A percentile compares a stretch with the other conserved stretches of the same genome.
Evolutionary conservation across 2,797 vertebrate species (phyloP).

Genomic region (Gallinago stenura): DNA sequence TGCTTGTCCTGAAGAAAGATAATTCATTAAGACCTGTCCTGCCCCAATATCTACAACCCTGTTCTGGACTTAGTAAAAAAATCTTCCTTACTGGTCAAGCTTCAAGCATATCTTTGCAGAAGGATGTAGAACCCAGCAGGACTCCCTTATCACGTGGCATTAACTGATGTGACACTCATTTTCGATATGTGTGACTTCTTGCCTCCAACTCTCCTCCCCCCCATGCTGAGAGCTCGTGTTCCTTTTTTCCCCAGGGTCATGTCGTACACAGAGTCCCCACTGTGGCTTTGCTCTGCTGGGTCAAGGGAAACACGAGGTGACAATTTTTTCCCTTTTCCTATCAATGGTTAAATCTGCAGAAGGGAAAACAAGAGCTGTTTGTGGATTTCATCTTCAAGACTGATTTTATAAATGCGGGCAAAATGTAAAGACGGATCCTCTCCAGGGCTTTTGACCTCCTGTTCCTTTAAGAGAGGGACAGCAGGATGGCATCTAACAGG

Average conservation of each 20-base stretch:
- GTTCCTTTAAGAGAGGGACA: constrained; percentile 35
- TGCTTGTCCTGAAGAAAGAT: background rate
- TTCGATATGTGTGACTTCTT: constrained; percentile 66
- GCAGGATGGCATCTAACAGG: background rate
- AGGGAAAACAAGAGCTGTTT: constrained; percentile 3
- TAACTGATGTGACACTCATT: constrained; percentile 7
- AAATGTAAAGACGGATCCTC: background rate
- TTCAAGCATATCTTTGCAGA: background rate
- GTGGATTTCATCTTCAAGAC: constrained; percentile 23
- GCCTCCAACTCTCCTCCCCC: background rate
- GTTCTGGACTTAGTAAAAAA: background rate
- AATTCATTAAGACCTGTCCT: background rate
- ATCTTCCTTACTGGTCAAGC: background rate
- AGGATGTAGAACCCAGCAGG: constrained; percentile 15
- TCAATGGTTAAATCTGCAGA: constrained; percentile 47
- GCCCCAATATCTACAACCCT: background rate
- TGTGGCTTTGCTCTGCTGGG: constrained; percentile 81
- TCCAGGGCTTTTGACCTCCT: background rate
- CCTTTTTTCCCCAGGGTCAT: constrained; percentile 73
- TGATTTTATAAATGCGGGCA: background rate
- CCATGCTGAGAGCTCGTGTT: constrained; percentile 77
- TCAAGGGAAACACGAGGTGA: constrained; percentile 78
- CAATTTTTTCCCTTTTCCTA: constrained; percentile 59
- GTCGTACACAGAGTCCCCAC: constrained; percentile 83
- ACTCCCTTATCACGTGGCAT: constrained; percentile 14